These are phyloP conservation scores for Phyto melanocephala DNA, from an alignment of 2,888 invertebrate genomes.

Conservation along the genomic window DNA sequence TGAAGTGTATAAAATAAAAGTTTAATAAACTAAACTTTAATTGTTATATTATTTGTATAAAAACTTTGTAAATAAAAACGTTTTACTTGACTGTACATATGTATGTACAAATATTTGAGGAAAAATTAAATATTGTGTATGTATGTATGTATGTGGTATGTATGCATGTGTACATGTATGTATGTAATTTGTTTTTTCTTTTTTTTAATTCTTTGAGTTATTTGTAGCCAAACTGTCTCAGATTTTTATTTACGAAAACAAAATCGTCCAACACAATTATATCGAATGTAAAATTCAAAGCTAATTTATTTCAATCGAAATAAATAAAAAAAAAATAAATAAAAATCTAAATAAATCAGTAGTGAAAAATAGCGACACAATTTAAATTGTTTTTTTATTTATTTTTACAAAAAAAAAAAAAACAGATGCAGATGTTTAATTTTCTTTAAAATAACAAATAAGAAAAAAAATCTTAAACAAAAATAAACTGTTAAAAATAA, in stretches of 20 bases:
- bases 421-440: conserved; percentile 48
- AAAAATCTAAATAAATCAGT: conserved; percentile 20
- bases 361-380: conserved; percentile 51
- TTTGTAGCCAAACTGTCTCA: conserved; percentile 60
- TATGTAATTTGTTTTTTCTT: conserved; percentile 1
- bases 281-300: conserved; percentile 40
- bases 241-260: conserved; percentile 26
- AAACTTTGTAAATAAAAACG: too few species aligned
- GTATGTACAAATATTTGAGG: too few species aligned
- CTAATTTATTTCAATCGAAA: conserved; percentile 54
- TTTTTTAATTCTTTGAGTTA: conserved; percentile 30
- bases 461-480: conserved; percentile 6
- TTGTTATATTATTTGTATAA: too few species aligned
- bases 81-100: too few species aligned
- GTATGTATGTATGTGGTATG: too few species aligned
- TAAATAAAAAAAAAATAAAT: conserved; percentile 20
- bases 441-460: conserved; percentile 4
- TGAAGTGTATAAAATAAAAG: too few species aligned
- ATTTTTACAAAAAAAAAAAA: neutral
- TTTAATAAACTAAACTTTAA: too few species aligned
- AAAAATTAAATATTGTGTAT: too few species aligned
- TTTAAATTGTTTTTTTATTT: conserved; percentile 48
- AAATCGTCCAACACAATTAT: conserved; percentile 3
- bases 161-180: too few species aligned
- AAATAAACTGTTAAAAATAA: conserved; percentile 45